Percentiles rank a stretch among this genome's conserved stretches.
phyloP scores from a whole-genome alignment of 2,888 invertebrate species.

The Cheilosia variabilis region DNA sequence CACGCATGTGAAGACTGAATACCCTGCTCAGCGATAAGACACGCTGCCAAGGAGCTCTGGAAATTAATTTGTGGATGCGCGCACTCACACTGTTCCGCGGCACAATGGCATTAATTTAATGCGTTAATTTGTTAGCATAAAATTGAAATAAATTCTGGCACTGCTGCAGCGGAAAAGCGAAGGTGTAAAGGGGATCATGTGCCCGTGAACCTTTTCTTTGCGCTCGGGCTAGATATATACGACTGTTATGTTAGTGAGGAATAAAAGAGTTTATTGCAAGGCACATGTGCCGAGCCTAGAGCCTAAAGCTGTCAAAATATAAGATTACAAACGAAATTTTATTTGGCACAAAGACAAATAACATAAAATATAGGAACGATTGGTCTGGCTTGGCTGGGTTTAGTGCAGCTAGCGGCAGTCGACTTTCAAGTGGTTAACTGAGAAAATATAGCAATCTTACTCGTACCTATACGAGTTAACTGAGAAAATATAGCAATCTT shows the following conservation, averaged over 20 bases:
- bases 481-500: background rate
- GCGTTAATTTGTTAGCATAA: constrained; percentile 79
- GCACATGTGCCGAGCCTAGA: background rate
- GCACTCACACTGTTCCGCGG: constrained; percentile 41
- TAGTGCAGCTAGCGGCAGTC: background rate
- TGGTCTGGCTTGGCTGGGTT: constrained; percentile 41
- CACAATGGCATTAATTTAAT: constrained; percentile 72
- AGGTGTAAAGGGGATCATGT: constrained; percentile 15
- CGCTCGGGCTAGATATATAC: background rate
- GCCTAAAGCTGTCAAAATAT: constrained; percentile 60
- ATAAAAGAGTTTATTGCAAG: constrained; percentile 10
- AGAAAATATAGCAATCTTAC: background rate
- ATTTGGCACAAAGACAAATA: constrained; percentile 57
- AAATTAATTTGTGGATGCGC: constrained; percentile 62
- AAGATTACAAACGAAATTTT: constrained; percentile 61
- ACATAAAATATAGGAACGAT: constrained; percentile 36
- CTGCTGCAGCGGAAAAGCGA: constrained; percentile 12
- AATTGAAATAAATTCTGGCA: constrained; percentile 81
- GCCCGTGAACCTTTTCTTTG: constrained; percentile 41
- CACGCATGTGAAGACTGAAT: constrained; percentile 71
- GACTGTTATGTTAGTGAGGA: constrained; percentile 14
- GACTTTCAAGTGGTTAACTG: background rate
- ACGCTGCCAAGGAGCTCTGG: constrained; percentile 34
- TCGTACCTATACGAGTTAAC: background rate
- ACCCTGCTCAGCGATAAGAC: constrained; percentile 62